Conservation (phyloP, 1,140 invertebrate species). For the Drosophila mojavensis region DNA sequence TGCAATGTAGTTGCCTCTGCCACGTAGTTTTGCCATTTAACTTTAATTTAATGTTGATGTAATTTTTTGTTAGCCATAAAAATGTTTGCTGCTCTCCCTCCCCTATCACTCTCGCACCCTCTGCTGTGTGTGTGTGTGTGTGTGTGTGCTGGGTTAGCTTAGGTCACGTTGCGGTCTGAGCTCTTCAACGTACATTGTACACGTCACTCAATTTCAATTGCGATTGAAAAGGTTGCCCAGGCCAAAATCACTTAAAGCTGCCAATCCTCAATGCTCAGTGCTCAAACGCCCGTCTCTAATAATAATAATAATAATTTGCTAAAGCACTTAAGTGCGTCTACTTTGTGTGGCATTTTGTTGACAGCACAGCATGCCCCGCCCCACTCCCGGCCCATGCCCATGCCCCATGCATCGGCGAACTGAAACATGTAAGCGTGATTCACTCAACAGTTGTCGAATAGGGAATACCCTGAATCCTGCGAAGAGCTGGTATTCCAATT, state of each 20-base stretch:
- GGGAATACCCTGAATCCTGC: no score
- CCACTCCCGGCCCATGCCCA: not conserved
- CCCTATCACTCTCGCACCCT: not conserved
- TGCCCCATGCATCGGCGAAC: not conserved
- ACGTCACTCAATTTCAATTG: constrained; percentile 51
- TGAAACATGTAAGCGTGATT: no score
- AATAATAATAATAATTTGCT: constrained; percentile 79
- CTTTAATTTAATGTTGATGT: constrained; percentile 82
- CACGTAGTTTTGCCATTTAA: constrained; percentile 83
- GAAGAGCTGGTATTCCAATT: no score
- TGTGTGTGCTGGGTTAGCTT: constrained; percentile 32
- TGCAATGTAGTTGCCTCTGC: constrained; percentile 30
- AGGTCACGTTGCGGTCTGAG: constrained; percentile 70
- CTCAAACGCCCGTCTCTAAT: constrained; percentile 12
- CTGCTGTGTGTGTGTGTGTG: constrained; percentile 22
- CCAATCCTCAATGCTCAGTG: constrained; percentile 50
- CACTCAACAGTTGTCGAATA: no score
- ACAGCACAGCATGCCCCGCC: constrained; percentile 11
- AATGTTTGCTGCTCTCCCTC: constrained; percentile 38
- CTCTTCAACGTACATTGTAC: constrained; percentile 7
- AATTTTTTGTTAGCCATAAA: constrained; percentile 78
- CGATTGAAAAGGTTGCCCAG: constrained; percentile 68
- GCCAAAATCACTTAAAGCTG: constrained; percentile 76
- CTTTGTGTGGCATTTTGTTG: constrained; percentile 59
- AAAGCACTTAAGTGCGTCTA: constrained; percentile 80